Base-by-base conservation (phyloP, 1,140 invertebrate genomes). In the Bombyx mori region DNA sequence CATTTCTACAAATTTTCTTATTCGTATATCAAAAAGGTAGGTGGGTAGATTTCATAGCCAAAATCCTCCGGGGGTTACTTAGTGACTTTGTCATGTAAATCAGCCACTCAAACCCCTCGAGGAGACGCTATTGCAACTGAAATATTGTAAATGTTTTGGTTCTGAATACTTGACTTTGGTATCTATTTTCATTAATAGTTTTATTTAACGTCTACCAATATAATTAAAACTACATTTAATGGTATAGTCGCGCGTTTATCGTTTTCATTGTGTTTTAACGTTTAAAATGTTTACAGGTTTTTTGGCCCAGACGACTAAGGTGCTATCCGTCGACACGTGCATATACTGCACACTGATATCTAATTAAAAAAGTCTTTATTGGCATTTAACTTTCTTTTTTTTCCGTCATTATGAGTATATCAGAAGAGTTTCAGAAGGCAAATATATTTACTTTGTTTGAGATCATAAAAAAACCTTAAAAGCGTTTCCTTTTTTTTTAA, bases 71-170 rank as follows among this genome's bases (percentile, higher is more conserved):
- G 62, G 67, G 68, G 71, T 74, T 71, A 68, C 63, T 73, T 75
- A 69, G 65, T 62, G 62, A 68, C 77, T 81, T 81, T 83, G 73
- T 77, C 73, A 83, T 83, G 78, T 66, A 81, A 83, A 83, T 81
- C 67, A 77, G 66, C 71, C 60, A 68, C 69, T 75, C 69, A 67
- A 72, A 72, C 67, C 68, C 62, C 64, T 64, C 58, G 64, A 59
- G 60, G 66, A 69, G 71, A 61, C 56, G 58, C 59, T 57, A 71
- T 75, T 77, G 71, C 73, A 78, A 79, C 71, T 75, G 65, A 73
- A 77, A 78, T 74, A 75, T 75, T 73, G 61, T 73, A 74, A 74
- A 77, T 73, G 70, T 74, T 81, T 67, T 68, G 73, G 63, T 71
- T 64, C 59, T 60, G 61, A 69, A 67, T 62, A 52, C 53, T 50